These are phyloP conservation scores for Pimephales promelas DNA, from an alignment of 2,113 vertebrate genomes.

Conservation along the genomic window DNA sequence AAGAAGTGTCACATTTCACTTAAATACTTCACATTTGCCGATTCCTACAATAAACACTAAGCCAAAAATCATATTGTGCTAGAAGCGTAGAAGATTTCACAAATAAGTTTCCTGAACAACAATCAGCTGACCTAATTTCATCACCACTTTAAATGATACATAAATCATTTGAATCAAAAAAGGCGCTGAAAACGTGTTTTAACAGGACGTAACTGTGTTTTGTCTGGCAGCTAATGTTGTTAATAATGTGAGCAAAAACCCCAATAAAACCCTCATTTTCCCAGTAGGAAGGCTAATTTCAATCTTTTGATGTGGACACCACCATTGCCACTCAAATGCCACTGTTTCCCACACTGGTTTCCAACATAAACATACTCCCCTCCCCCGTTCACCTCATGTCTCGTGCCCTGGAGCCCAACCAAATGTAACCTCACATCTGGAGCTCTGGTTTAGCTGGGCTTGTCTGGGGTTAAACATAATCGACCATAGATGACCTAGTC, in stretches of 20 bases:
- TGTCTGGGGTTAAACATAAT: slow-evolving; percentile 42
- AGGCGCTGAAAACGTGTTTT: too few relatives aligned
- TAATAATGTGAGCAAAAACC: not conserved
- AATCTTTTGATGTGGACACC: slow-evolving; percentile 53
- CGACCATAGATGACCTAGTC: slow-evolving; percentile 6
- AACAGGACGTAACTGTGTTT: not conserved
- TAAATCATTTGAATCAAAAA: not conserved
- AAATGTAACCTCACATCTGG: slow-evolving; percentile 48
- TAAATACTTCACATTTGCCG: too few relatives aligned
- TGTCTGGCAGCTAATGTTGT: not conserved
- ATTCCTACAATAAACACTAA: too few relatives aligned
- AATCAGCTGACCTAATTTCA: too few relatives aligned
- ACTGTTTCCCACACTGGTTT: slow-evolving; percentile 31
- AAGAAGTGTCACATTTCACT: too few relatives aligned
- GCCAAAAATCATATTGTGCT: too few relatives aligned
- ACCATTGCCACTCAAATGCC: not conserved
- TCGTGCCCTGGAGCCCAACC: slow-evolving; percentile 30
- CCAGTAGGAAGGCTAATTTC: not conserved
- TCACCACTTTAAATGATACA: not conserved
- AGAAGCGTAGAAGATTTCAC: too few relatives aligned
- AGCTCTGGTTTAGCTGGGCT: slow-evolving; percentile 24
- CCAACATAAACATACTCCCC: slow-evolving; percentile 10
- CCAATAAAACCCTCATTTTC: not conserved
- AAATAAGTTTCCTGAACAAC: too few relatives aligned
- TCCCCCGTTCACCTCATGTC: not conserved